Evolutionary conservation across 92 coral and sea anemone species (phyloP), one percentile per base, ranked within the genome.

Genomic region (Zoanthus sansibaricus): DNA sequence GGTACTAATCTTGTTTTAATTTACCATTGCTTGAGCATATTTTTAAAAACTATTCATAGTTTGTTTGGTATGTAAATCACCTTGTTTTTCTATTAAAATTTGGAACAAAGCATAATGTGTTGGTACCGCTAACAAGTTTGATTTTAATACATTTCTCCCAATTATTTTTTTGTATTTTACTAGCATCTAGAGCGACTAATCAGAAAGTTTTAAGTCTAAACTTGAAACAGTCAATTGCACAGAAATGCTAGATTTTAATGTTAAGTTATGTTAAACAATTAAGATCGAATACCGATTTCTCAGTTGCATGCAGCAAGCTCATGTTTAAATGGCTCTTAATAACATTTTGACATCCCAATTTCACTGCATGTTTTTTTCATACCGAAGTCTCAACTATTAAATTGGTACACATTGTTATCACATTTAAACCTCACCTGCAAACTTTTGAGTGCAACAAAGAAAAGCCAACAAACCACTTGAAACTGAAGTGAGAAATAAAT

Each of bases 51-150:
- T 69, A 69, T 7, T 21, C 68, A 61, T 61, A 61, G 68, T 69
- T 67, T 69, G 74, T 69, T 69, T 69, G 16, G 74, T 69, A 69
- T 69, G 74, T 30, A 69, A 67, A 67, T 67, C 8, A 18, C 12
- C 14, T 12, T 30, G 31, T 7, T 69, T 69, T 69, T 69, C 74
- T 69, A 25, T 69, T 15, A 30, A 69, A 69, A 69, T 9, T 62
- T 62, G 20, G 69, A 20, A 62, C n/a, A 62, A 20, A 62, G 25
- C 25, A 17, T 17, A 61, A 59, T 59, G 13, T 17, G 6, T 59
- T 59, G 25, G 6, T 59, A 15, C 20, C 15, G 66, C 20, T 59
- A 59, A 15, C 18, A 17, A 59, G 6, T 17, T 3, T 4, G 30
- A 62, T 62, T 62, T 62, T 62, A 9, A 5, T 20, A 4, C 6